These are phyloP conservation scores for Apostichopus parvimensis DNA, from an alignment of 35 echinoderm and acorn worm species.

Conservation along the genomic window DNA sequence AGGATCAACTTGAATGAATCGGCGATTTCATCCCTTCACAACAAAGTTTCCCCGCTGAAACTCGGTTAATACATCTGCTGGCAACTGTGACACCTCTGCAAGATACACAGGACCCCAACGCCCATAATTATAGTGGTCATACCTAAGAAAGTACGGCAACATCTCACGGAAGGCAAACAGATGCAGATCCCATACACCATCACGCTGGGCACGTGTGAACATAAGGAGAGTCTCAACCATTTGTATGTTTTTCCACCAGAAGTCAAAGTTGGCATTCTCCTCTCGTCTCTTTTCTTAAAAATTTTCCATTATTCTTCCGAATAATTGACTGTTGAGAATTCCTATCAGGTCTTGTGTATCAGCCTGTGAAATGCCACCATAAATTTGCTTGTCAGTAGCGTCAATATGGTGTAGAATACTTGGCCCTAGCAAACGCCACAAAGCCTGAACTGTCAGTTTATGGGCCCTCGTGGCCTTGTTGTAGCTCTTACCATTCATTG, in stretches of 20 bases:
- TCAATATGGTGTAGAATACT: too few relatives aligned
- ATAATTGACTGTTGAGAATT: too few relatives aligned
- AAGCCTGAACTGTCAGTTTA: constrained; percentile 65
- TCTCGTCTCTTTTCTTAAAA: background rate
- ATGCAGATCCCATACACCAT: constrained; percentile 71
- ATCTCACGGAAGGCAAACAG: constrained; percentile 53
- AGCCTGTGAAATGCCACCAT: too few relatives aligned
- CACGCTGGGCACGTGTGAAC: constrained; percentile 28
- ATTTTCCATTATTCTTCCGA: background rate
- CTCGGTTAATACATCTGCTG: background rate
- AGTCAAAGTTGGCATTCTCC: constrained; percentile 1
- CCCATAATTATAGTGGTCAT: constrained; percentile 67
- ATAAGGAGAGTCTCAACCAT: background rate
- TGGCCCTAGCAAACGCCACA: constrained; percentile 66
- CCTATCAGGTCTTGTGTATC: too few relatives aligned
- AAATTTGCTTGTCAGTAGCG: too few relatives aligned
- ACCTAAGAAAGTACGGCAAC: constrained; percentile 59
- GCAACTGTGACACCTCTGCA: constrained; percentile 51
- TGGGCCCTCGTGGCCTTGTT: constrained; percentile 51
- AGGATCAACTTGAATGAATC: constrained; percentile 28
- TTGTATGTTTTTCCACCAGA: constrained; percentile 39
- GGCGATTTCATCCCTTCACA: background rate
- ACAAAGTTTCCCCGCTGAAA: constrained; percentile 51
- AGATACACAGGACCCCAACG: constrained; percentile 65
- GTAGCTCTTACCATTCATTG: constrained; percentile 58